These are phyloP conservation scores for Microctonus aethiopoides DNA, from an alignment of 2,888 invertebrate species.

Conservation along the genomic window DNA sequence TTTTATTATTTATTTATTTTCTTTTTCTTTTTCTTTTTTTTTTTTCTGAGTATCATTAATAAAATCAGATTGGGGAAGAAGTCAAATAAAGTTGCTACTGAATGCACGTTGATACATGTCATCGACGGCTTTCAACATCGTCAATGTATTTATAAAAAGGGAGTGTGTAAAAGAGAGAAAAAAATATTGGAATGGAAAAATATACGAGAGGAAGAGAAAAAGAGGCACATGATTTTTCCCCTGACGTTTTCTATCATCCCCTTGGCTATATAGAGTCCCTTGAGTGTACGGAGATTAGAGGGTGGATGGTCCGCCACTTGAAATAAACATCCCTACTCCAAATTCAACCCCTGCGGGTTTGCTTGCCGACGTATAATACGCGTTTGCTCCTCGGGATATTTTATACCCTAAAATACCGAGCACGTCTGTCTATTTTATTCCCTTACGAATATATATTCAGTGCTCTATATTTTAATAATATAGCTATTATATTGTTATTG, in stretches of 20 bases:
- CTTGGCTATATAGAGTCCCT: slow-evolving; percentile 51
- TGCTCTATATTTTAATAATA: background rate
- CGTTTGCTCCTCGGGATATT: background rate
- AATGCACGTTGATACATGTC: background rate
- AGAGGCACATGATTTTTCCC: slow-evolving; percentile 39
- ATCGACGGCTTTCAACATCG: background rate
- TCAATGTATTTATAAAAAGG: background rate
- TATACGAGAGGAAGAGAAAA: background rate
- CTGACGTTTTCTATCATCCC: slow-evolving; percentile 50
- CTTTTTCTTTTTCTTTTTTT: background rate
- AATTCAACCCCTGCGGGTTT: slow-evolving; percentile 44
- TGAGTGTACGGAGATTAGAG: slow-evolving; percentile 58
- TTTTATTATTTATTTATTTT: too few relatives aligned
- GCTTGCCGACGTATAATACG: slow-evolving; percentile 15
- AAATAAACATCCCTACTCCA: slow-evolving; percentile 62
- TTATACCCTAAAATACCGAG: background rate
- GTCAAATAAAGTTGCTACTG: background rate
- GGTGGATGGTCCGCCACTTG: slow-evolving; percentile 61
- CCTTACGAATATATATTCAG: background rate
- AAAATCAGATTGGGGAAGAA: background rate
- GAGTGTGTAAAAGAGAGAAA: background rate
- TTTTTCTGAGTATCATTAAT: background rate
- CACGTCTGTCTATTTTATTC: background rate
- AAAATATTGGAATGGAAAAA: background rate
- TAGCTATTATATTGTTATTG: too few relatives aligned